A percentile compares a stretch with the other conserved stretches of the same genome.
Conservation (phyloP, 1,140 invertebrate species). For the Megalonaias nervosa region DNA sequence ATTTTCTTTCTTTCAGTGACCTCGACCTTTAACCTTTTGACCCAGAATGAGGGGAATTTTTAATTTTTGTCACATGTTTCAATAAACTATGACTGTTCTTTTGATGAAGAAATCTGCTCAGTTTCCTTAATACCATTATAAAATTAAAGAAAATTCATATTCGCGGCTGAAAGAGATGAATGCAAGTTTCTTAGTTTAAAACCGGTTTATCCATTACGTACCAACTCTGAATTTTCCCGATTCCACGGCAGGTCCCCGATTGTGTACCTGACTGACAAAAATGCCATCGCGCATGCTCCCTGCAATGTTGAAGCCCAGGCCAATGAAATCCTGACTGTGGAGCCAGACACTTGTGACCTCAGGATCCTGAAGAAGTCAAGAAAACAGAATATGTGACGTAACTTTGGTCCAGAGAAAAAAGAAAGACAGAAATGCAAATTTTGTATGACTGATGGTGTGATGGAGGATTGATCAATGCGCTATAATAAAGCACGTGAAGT, state of each 20-base stretch:
- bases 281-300: slow-evolving; percentile 93
- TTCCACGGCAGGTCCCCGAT: slow-evolving; percentile 89
- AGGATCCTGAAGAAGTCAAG: slow-evolving; percentile 68
- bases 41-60: too few species aligned
- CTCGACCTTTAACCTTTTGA: too few species aligned
- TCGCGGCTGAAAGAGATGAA: slow-evolving; percentile 47
- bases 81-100: neutral
- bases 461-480: too few species aligned
- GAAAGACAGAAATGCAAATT: too few species aligned
- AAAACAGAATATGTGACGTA: neutral
- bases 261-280: slow-evolving; percentile 88
- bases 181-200: slow-evolving; percentile 9
- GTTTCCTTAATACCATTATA: neutral
- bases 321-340: slow-evolving; percentile 89
- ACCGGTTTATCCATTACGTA: slow-evolving; percentile 65
- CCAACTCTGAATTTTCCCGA: slow-evolving; percentile 86
- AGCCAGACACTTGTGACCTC: slow-evolving; percentile 80
- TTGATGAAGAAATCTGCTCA: neutral
- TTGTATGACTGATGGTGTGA: too few species aligned
- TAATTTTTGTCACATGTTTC: too few species aligned
- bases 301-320: slow-evolving; percentile 90
- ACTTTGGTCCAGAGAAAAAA: too few species aligned
- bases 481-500: too few species aligned
- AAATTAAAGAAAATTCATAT: neutral
- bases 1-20: too few species aligned